Evolutionary conservation across 2,797 vertebrate species (phyloP).

Genomic region (Hoplostethus mediterraneus): DNA sequence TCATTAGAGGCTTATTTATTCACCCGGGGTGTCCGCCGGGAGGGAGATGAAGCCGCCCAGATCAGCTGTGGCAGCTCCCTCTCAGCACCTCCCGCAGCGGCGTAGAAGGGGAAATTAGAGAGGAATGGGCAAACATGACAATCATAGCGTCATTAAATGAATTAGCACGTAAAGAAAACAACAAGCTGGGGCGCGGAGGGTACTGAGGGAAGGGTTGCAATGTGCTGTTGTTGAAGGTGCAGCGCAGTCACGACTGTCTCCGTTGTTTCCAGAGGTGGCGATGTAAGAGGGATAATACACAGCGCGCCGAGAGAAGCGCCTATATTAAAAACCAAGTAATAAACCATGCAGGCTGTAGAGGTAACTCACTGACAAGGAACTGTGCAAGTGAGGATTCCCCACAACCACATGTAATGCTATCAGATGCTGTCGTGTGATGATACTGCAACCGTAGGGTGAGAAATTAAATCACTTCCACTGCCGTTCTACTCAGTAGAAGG

Average conservation of each 20-base stretch:
- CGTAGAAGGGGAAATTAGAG: constrained; percentile 76
- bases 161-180: constrained; percentile 75
- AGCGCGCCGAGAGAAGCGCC: constrained; percentile 29
- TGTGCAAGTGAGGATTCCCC: neutral
- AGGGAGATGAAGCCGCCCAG: constrained; percentile 71
- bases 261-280: constrained; percentile 31
- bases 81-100: constrained; percentile 73
- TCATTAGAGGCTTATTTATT: constrained; percentile 85
- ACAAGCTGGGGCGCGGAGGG: constrained; percentile 47
- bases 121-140: constrained; percentile 82
- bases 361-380: constrained; percentile 18
- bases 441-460: constrained; percentile 26
- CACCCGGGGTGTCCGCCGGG: constrained; percentile 65
- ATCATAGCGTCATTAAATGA: constrained; percentile 74
- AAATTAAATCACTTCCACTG: constrained; percentile 46
- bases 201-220: constrained; percentile 44
- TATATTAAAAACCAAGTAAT: constrained; percentile 24
- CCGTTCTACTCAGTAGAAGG: constrained; percentile 51
- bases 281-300: constrained; percentile 20
- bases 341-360: constrained; percentile 39
- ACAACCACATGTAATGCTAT: constrained; percentile 14
- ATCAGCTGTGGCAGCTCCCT: constrained; percentile 78
- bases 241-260: constrained; percentile 14
- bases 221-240: constrained; percentile 32
- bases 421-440: neutral